Base-by-base conservation (phyloP, 2,888 invertebrate genomes). In the Caradrina clavipalpis region DNA sequence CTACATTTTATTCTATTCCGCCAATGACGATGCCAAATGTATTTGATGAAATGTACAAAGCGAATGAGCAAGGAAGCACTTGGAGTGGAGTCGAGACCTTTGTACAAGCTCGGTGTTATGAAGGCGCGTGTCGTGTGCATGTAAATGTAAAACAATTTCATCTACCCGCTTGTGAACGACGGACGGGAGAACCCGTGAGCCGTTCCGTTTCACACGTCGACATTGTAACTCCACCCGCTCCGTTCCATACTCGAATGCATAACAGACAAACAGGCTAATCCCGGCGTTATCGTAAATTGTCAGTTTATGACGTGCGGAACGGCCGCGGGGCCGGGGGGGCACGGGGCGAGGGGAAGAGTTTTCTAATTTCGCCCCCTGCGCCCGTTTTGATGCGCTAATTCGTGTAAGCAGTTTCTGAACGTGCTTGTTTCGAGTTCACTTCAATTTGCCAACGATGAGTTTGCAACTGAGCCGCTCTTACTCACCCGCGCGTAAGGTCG, bases 231-330 rank as follows among this genome's bases (percentile, higher is more conserved):
- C 83, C 83, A 80, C 84, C 86, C 85, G 81, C 85, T 83, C 75
- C 84, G 84, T 82, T 86, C 86, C 87, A 84, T 86, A 88, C 88
- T 88, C 92, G 92, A 92, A 93, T 94, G 95, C 95, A 94, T 93
- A 93, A 94, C 95, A 95, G 94, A 95, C 95, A 95, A 95, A 95
- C 95, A 94, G 88, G 95, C 96, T 96, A 96, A 96, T 96, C 96
- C 96, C 92, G 91, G 91, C 93, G 95, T 95, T 96, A 96, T 96
- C 96, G 96, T 96, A 96, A 96, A 96, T 96, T 95, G 96, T 96
- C 96, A 96, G 95, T 96, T 96, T 96, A 96, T 96, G 96, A 96
- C 96, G 96, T 96, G 96, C 95, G 92, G 95, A 96, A 95, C 93
- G 96, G 93, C 89, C 89, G 91, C 87, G 91, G 90, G 89, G 89